These are phyloP conservation scores for Masnerella sp. DNA, from an alignment of 2,888 invertebrate genomes.

Conservation along the genomic window DNA sequence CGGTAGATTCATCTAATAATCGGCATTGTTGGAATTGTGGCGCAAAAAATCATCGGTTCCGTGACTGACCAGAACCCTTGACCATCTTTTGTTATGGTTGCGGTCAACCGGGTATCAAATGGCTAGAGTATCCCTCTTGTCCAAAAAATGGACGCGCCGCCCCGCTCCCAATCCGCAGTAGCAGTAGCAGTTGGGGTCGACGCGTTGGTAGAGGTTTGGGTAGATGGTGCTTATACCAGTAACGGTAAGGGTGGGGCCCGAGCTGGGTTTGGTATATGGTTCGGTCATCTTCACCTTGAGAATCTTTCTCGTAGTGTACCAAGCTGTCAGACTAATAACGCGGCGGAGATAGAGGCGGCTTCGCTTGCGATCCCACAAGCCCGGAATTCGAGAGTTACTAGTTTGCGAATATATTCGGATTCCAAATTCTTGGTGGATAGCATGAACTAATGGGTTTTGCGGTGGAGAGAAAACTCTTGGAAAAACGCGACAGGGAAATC, in stretches of 20 bases:
- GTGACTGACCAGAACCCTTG: neutral
- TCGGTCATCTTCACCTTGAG: slow-evolving; percentile 7
- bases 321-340: slow-evolving; percentile 11
- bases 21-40: slow-evolving; percentile 26
- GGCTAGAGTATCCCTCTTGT: neutral
- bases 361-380: neutral
- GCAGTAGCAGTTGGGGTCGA: neutral
- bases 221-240: slow-evolving; percentile 9
- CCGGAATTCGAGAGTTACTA: neutral
- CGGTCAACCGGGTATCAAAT: neutral
- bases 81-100: slow-evolving; percentile 15
- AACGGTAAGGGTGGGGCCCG: slow-evolving; percentile 3
- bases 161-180: neutral
- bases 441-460: neutral
- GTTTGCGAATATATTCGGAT: slow-evolving; percentile 12
- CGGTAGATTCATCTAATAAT: no score
- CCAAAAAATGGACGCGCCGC: slow-evolving; percentile 1
- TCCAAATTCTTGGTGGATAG: slow-evolving; percentile 8
- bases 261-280: slow-evolving; percentile 11
- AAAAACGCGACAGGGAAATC: neutral
- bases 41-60: neutral
- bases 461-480: slow-evolving; percentile 14
- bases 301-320: neutral
- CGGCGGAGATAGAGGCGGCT: slow-evolving; percentile 20
- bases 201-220: slow-evolving; percentile 11